Evolutionary conservation across 2,797 vertebrate genomes (phyloP).

Genomic region (Anomalospiza imberbis): DNA sequence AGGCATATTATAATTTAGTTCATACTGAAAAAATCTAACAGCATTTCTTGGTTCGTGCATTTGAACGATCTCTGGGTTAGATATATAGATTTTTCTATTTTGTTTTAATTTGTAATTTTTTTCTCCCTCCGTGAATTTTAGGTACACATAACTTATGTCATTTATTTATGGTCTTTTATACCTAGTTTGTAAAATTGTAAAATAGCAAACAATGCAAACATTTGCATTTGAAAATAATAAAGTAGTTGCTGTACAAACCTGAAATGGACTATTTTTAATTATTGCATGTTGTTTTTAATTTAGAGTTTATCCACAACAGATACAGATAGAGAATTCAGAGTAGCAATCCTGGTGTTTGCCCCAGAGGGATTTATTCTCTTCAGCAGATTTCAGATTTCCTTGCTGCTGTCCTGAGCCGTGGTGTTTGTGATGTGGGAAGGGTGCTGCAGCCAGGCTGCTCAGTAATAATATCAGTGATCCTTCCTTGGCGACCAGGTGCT

Average conservation of each 20-base stretch:
- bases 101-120: conserved; percentile 80
- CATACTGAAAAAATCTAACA: conserved; percentile 83
- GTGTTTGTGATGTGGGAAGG: neutral
- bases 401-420: accelerated
- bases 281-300: neutral
- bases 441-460: neutral
- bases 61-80: conserved; percentile 83
- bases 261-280: conserved; percentile 2
- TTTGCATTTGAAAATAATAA: conserved; percentile 95
- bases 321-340: neutral
- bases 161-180: conserved; percentile 99
- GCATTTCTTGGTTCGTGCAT: conserved; percentile 82
- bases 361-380: neutral
- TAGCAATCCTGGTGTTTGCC: neutral
- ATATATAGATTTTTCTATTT: conserved; percentile 86
- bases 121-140: conserved; percentile 85
- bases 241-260: conserved; percentile 88
- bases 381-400: neutral
- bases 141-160: conserved; percentile 99
- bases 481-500: neutral
- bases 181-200: conserved; percentile 99
- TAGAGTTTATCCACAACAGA: neutral
- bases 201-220: conserved; percentile 91
- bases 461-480: accelerated
- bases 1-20: conserved; percentile 88